These are phyloP conservation scores for Helleia helle DNA, from an alignment of 2,888 invertebrate genomes.

Conservation along the genomic window DNA sequence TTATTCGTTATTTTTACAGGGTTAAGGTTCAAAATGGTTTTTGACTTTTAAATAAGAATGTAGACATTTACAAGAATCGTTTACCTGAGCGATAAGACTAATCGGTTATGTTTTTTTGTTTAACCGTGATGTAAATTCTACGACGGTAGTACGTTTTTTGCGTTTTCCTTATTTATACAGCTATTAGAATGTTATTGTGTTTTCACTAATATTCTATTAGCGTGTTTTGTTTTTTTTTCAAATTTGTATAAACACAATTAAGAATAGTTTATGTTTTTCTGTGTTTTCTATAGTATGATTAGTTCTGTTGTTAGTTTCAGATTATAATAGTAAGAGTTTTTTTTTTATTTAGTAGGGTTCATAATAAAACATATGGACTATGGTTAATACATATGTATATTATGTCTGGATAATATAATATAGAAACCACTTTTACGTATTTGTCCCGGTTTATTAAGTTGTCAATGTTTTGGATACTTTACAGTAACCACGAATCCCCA, in stretches of 20 bases:
- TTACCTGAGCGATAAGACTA: constrained; percentile 60
- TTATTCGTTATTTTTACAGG: constrained; percentile 7
- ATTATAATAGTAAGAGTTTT: too few species aligned
- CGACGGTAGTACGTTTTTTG: constrained; percentile 8
- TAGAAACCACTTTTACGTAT: too few species aligned
- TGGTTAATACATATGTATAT: too few species aligned
- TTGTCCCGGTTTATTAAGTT: too few species aligned
- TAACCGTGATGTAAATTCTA: constrained; percentile 27
- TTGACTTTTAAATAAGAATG: constrained; percentile 31
- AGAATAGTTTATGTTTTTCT: not conserved
- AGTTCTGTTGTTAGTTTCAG: too few species aligned
- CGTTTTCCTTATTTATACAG: not conserved
- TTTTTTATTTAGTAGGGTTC: too few species aligned
- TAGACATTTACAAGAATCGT: constrained; percentile 49
- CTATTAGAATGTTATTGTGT: constrained; percentile 2
- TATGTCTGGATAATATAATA: too few species aligned
- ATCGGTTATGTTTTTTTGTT: constrained; percentile 62
- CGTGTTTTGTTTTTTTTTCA: not conserved
- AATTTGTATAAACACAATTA: not conserved
- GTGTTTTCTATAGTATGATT: not conserved
- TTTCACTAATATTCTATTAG: too few species aligned
- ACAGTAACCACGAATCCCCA: too few species aligned
- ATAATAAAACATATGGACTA: too few species aligned
- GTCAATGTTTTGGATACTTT: too few species aligned
- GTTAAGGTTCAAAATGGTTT: constrained; percentile 17